Base-by-base conservation (phyloP, 2,797 vertebrate species). In the Semotilus atromaculatus region DNA sequence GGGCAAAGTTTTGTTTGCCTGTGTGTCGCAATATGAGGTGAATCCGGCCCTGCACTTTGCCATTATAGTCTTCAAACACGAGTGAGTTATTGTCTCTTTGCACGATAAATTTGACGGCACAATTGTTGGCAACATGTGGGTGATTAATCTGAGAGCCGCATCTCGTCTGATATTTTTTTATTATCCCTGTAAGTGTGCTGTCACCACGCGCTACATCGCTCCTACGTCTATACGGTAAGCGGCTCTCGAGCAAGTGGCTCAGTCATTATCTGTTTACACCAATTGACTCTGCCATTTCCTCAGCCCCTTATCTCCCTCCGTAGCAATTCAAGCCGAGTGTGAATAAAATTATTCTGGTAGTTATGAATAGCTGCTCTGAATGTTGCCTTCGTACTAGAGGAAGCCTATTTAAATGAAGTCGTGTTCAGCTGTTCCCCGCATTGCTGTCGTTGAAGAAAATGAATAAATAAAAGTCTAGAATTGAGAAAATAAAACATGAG, bases 241-340 rank as follows among this genome's bases (percentile, higher is more conserved):
- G 26, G 82, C 82, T 88, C 83, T 84, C 85, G 85, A 83, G 88
- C 88, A 84, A 80, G 81, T 85, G 86, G 74, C 74, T 86, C 88
- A 83, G 70, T 89, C 76, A 88, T 88, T 88, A 90, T 90, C 88
- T 90, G 88, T 88, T 90, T 85, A 85, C 88, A 86, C 86, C 86
- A 84, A 88, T 86, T 90, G 89, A 87, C 88, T 88, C 88, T 86
- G 71, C 83, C 80, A 80, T 87, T 86, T 89, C 68, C 77, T 78
- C 82, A 60, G 85, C 87, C 62, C 77, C 83, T 89, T 89, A 90
- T 90, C 89, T 90, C 76, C 34, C 83, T 70, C 70, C 55, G 55
- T 80, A 80, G 83, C 86, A 78, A 87, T 89, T 89, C 77, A 88
- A 85, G 62, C 86, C 72, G 71, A 86, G 86, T 78, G 85, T 90